Conservation (phyloP, 2,888 invertebrate species). For the Timema cristinae region DNA sequence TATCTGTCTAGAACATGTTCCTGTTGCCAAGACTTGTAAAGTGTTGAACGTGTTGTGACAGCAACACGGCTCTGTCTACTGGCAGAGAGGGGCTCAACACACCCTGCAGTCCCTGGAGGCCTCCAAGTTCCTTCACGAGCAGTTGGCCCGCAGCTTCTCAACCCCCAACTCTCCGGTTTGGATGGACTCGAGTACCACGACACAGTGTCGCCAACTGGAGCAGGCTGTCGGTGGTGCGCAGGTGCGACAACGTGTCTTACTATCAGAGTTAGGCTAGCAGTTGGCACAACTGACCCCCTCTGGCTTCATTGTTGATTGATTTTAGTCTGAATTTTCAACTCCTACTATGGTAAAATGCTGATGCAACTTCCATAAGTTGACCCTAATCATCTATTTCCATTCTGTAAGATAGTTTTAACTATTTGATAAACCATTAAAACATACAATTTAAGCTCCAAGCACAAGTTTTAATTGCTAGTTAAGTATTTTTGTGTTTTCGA, state of each 20-base stretch:
- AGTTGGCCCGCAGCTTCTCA: constrained; percentile 76
- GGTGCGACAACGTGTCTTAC: constrained; percentile 45
- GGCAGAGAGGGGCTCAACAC: constrained; percentile 72
- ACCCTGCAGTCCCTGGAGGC: constrained; percentile 64
- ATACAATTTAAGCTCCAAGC: too few species aligned
- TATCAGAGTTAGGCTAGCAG: too few species aligned
- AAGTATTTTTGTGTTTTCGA: too few species aligned
- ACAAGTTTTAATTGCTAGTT: too few species aligned
- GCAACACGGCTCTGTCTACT: constrained; percentile 98
- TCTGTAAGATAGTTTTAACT: too few species aligned
- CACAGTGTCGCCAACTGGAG: constrained; percentile 75
- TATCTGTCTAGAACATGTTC: not conserved
- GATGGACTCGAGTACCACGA: constrained; percentile 88
- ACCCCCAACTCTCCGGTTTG: constrained; percentile 82
- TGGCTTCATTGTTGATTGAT: too few species aligned
- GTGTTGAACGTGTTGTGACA: constrained; percentile 43
- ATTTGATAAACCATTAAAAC: too few species aligned
- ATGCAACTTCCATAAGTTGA: too few species aligned
- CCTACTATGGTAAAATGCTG: too few species aligned
- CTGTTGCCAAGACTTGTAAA: not conserved
- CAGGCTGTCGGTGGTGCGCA: constrained; percentile 72
- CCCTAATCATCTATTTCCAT: too few species aligned
- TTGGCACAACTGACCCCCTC: too few species aligned
- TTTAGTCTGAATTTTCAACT: too few species aligned
- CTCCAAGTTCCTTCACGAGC: constrained; percentile 74